Evolutionary conservation across 2,113 vertebrate species (phyloP).

Genomic region (Poecile atricapillus): DNA sequence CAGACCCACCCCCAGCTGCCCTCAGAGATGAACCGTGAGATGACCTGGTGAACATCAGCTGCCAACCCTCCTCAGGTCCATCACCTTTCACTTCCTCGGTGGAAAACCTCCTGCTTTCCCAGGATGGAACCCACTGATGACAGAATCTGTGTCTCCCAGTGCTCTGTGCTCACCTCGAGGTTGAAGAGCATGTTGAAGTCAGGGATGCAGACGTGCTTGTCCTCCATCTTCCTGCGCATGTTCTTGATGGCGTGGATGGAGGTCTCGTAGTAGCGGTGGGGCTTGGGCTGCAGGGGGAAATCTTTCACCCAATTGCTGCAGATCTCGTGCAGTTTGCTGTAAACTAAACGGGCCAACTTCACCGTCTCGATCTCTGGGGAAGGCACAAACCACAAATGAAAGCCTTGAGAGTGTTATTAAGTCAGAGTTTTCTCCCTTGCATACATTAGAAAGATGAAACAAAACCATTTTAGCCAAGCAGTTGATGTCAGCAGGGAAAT

Average conservation of each 20-base stretch:
- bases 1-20: neutral
- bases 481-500: constrained; percentile 28
- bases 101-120: neutral
- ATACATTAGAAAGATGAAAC: constrained; percentile 50
- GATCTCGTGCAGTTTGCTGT: constrained; percentile 88
- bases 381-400: constrained; percentile 50
- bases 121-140: neutral
- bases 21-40: neutral
- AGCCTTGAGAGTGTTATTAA: neutral
- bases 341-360: constrained; percentile 87
- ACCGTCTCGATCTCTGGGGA: constrained; percentile 88
- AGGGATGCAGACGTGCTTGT: constrained; percentile 96
- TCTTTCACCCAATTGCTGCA: constrained; percentile 94
- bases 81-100: neutral
- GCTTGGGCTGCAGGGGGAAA: constrained; percentile 85
- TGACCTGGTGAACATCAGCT: neutral
- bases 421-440: constrained; percentile 18
- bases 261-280: constrained; percentile 92
- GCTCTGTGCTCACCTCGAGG: constrained; percentile 78
- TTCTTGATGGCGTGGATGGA: constrained; percentile 99
- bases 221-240: constrained; percentile 99
- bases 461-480: constrained; percentile 18
- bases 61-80: neutral
- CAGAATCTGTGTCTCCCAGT: neutral
- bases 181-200: constrained; percentile 98